phyloP scores from a whole-genome alignment of 2,888 invertebrate species.

The Deilephila porcellus region DNA sequence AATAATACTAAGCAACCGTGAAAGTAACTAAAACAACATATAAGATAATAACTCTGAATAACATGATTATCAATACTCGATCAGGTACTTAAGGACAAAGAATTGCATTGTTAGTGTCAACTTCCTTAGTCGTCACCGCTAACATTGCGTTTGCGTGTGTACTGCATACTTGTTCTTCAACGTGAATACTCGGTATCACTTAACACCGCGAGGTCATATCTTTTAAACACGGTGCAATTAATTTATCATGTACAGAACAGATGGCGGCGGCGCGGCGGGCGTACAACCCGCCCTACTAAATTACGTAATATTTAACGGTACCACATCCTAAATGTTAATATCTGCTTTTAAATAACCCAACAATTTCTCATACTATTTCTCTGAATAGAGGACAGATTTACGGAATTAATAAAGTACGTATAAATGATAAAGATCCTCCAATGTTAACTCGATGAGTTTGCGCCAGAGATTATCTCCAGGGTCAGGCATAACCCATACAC shows the following conservation, averaged over 20 bases:
- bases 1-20: neutral
- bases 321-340: neutral
- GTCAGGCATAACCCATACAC: neutral
- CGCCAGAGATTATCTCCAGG: neutral
- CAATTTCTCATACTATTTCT: neutral
- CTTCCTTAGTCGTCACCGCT: conserved; percentile 8
- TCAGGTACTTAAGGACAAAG: neutral
- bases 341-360: neutral
- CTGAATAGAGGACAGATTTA: neutral
- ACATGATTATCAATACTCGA: neutral
- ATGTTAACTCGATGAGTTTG: neutral
- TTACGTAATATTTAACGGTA: neutral
- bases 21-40: neutral
- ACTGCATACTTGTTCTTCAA: neutral
- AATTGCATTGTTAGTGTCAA: neutral
- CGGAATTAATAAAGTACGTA: neutral
- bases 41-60: neutral
- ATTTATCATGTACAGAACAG: conserved; percentile 11
- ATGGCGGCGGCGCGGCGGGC: too few relatives aligned
- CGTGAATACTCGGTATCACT: conserved; percentile 1
- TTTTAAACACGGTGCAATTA: conserved; percentile 21
- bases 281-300: neutral
- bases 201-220: conserved; percentile 19
- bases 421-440: neutral
- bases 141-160: neutral